phyloP scores from a whole-genome alignment of 2,888 invertebrate genomes.

The Mechanitis mazaeus region DNA sequence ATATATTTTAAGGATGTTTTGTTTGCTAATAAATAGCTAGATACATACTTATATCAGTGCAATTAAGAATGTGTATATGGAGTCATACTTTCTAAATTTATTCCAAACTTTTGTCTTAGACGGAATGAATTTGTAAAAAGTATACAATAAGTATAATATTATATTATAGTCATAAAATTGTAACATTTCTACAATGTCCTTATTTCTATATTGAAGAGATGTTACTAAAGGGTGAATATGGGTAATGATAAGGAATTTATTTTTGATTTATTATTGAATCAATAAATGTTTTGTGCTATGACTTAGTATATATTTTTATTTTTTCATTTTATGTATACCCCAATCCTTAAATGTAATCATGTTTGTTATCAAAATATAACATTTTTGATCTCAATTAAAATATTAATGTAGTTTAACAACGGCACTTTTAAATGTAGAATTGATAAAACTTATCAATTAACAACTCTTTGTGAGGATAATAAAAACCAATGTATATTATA shows the following conservation, averaged over 20 bases:
- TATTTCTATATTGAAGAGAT: slow-evolving; percentile 30
- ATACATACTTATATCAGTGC: no score
- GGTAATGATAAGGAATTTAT: slow-evolving; percentile 9
- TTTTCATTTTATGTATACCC: not conserved
- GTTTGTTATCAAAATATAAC: no score
- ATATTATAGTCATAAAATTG: not conserved
- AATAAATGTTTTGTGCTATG: not conserved
- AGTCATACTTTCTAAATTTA: no score
- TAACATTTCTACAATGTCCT: slow-evolving; percentile 30
- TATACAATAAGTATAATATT: not conserved
- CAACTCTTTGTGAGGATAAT: no score
- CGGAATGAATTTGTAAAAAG: not conserved
- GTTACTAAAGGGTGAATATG: slow-evolving; percentile 18
- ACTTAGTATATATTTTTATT: not conserved
- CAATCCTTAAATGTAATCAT: not conserved
- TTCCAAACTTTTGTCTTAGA: not conserved
- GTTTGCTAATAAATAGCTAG: no score
- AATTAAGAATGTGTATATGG: no score
- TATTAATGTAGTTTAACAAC: no score
- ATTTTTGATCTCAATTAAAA: no score
- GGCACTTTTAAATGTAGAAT: no score
- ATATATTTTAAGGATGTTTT: no score
- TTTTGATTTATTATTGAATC: not conserved
- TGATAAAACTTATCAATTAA: no score
- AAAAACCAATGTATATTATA: no score